Evolutionary conservation across 2,797 vertebrate genomes (phyloP).

Genomic region (Lerista edwardsae): DNA sequence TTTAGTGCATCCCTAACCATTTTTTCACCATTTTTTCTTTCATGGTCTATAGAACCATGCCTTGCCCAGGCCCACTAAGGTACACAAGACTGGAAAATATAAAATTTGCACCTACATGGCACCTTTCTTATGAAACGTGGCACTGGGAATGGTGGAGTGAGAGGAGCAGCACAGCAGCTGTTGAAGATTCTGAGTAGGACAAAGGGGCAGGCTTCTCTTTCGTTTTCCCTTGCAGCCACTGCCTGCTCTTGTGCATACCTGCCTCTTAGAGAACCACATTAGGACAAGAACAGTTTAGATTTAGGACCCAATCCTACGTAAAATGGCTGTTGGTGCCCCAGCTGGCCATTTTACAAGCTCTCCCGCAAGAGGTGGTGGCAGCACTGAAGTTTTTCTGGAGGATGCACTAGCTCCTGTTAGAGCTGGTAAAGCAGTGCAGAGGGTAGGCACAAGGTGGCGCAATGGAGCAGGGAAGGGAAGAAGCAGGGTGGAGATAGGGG

Average conservation of each 20-base stretch:
- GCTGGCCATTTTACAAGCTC: too few relatives aligned
- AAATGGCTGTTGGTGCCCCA: too few relatives aligned
- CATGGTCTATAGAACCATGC: background rate
- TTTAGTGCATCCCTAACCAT: background rate
- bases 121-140: background rate
- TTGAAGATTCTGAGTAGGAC: background rate
- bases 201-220: background rate
- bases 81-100: background rate
- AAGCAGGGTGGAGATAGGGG: too few relatives aligned
- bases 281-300: rapidly evolving
- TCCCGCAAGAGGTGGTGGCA: too few relatives aligned
- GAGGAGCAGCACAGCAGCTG: background rate
- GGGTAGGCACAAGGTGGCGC: too few relatives aligned
- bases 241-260: background rate
- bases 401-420: too few relatives aligned
- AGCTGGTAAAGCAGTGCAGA: too few relatives aligned
- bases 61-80: background rate
- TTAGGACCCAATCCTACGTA: too few relatives aligned
- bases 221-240: background rate
- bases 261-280: background rate
- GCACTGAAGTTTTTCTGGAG: too few relatives aligned
- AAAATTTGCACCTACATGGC: background rate
- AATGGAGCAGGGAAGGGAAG: too few relatives aligned
- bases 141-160: background rate
- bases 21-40: background rate